Percentiles rank a stretch among this genome's conserved stretches.
phyloP scores from a whole-genome alignment of 1,140 invertebrate species.

The Tetragonula clypearis region DNA sequence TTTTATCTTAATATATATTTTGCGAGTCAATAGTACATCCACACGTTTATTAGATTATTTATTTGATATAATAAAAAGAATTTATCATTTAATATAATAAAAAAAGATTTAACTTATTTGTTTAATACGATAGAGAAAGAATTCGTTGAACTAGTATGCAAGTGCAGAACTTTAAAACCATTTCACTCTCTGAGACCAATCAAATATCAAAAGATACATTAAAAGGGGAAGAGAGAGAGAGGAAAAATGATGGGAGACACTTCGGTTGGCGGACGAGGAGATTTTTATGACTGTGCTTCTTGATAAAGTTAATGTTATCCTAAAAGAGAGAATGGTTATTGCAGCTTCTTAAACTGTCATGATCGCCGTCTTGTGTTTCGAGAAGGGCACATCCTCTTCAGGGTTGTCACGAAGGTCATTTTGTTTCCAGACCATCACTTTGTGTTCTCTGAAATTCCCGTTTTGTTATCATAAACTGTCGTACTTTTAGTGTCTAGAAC shows the following conservation, averaged over 20 bases:
- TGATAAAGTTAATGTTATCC: conserved; percentile 17
- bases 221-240: not conserved
- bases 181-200: no score
- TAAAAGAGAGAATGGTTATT: not conserved
- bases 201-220: not conserved
- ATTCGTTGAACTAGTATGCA: no score
- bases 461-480: not conserved
- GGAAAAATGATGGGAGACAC: not conserved
- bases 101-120: no score
- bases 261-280: not conserved
- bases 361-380: not conserved
- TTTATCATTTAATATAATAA: no score
- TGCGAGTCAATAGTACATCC: no score
- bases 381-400: no score
- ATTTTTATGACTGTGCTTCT: not conserved
- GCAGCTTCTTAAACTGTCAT: not conserved
- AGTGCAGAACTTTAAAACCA: no score
- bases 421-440: not conserved
- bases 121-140: no score
- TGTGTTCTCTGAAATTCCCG: not conserved
- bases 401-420: not conserved
- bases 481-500: not conserved
- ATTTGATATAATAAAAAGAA: no score
- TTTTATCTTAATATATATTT: no score
- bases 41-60: no score